A percentile compares a stretch with the other conserved stretches of the same genome.
Conservation (phyloP, 1,140 invertebrate genomes). For the Parasteatoda tepidariorum region DNA sequence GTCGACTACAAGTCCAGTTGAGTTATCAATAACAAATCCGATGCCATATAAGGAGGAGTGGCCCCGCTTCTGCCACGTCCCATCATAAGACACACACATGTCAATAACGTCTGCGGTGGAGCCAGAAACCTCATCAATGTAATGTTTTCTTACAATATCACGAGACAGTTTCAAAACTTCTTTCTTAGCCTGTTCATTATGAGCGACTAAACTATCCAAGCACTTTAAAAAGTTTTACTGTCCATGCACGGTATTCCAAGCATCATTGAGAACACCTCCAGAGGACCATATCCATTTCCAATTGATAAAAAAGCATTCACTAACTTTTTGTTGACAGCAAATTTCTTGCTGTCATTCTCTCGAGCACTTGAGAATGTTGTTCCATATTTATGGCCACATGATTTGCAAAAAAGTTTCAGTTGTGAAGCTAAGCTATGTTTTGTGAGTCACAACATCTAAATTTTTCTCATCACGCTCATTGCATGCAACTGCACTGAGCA, state of each 20-base stretch:
- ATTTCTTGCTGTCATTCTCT: neutral
- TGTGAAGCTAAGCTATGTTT: neutral
- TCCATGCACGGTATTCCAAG: neutral
- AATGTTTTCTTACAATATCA: no score
- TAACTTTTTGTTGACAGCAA: neutral
- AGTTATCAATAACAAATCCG: conserved; percentile 12
- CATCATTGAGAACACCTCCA: neutral
- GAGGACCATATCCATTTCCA: neutral
- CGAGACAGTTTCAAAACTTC: no score
- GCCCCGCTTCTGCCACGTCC: conserved; percentile 59
- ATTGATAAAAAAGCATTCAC: neutral
- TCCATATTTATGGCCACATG: neutral
- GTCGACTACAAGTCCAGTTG: conserved; percentile 47
- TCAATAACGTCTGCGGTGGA: neutral
- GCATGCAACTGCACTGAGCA: no score
- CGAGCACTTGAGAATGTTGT: neutral
- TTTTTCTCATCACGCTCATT: no score
- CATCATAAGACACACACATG: conserved; percentile 51
- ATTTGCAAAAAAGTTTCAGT: neutral
- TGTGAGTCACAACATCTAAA: no score
- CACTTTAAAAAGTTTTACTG: no score
- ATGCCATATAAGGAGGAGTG: conserved; percentile 36
- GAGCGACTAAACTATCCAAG: no score
- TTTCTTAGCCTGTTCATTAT: no score
- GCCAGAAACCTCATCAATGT: neutral